Evolutionary conservation across 92 coral and sea anemone genomes (phyloP), one percentile per base, ranked within the genome.

Genomic region (Umimayanthus kanabou): DNA sequence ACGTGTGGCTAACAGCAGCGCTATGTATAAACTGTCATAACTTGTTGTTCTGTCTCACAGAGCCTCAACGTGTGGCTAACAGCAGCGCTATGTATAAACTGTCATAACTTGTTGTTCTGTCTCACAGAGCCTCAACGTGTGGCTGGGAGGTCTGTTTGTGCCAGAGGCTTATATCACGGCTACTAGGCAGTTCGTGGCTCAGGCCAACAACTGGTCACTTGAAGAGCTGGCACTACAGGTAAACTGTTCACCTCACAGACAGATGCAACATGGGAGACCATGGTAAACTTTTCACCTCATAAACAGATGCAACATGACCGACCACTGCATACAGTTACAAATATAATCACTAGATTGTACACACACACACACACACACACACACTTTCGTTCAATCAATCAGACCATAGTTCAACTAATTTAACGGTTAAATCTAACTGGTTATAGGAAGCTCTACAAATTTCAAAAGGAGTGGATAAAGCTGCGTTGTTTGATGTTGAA

Each of bases 141-240:
- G 99, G 96, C 84, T 97, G 42, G 99, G 99, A 50, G 98, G 99
- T 30, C 92, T 97, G 96, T 97, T 97, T 73, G 98, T 97, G 0
- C 98, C 99, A 14, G 99, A 97, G 72, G 99, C 99, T 3, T 97
- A 95, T 91, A 97, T 97, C 89, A 97, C 99, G 16, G 99, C 99
- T 20, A 93, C 98, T 30, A 95, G 99, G 30, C 99, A 97, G 88
- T 97, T 91, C 76, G 99, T 97, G 22, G 99, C 99, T 4, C 99
- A 97, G 78, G 99, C 99, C 1, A 97, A 97, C 90, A 97, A 91
- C 86, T 97, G 99, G 99, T 97, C 99, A 8, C 86, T 97, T 80
- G 99, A 97, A 81, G 99, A 97, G 85, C 98, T 97, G 25, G 90
- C 95, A 29, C 80, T 97, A 49, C 95, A 97, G 97, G 99, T 97